phyloP scores from a whole-genome alignment of 2,888 invertebrate species.

The Nephrotoma flavescens region DNA sequence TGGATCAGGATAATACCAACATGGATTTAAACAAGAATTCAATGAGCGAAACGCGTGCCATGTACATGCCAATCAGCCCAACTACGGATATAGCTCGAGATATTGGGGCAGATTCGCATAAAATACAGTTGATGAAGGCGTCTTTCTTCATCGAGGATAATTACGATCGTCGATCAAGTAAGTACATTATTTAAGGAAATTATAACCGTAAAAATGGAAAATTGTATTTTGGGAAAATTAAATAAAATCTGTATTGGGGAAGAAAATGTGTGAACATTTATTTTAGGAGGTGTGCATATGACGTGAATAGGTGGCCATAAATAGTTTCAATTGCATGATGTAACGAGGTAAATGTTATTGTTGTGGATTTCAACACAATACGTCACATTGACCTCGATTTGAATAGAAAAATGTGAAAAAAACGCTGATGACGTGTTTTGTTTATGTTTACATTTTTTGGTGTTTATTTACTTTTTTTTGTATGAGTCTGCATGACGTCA shows the following conservation, averaged over 20 bases:
- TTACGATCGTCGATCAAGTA: constrained; percentile 23
- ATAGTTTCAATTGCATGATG: neutral
- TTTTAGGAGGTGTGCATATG: neutral
- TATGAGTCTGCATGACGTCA: neutral
- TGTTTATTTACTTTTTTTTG: neutral
- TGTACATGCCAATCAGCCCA: constrained; percentile 35
- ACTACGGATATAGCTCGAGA: constrained; percentile 45
- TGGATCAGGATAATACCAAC: neutral
- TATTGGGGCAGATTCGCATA: constrained; percentile 47
- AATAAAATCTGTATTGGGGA: neutral
- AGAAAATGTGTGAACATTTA: neutral
- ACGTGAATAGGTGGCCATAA: neutral
- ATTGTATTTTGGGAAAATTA: neutral
- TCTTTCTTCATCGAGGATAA: constrained; percentile 41
- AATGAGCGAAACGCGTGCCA: neutral
- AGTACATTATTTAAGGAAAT: neutral
- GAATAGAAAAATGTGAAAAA: neutral
- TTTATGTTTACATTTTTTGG: neutral
- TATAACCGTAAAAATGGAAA: neutral
- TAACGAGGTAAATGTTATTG: neutral
- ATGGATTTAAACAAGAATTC: neutral
- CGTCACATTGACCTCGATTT: neutral
- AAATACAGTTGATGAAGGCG: constrained; percentile 71
- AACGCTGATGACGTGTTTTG: neutral
- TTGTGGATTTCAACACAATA: neutral